phyloP scores from a whole-genome alignment of 1,140 invertebrate species.

The Solenopsis invicta region DNA sequence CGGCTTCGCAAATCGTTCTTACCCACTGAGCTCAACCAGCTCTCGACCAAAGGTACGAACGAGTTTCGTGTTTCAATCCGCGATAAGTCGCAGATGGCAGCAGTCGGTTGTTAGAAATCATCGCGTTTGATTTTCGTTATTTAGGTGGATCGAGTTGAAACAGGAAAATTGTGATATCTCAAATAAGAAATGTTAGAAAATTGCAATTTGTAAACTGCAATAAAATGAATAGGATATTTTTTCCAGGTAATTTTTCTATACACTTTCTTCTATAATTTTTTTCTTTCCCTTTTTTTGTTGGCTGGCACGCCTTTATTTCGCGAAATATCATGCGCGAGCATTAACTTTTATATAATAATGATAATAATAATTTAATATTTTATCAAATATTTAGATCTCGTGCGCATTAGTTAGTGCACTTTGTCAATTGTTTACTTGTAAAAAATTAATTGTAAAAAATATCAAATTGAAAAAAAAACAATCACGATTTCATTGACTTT shows the following conservation, averaged over 20 bases:
- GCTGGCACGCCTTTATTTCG: not conserved
- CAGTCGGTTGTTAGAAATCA: conserved; percentile 68
- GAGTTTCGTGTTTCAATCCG: conserved; percentile 30
- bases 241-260: not conserved
- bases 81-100: conserved; percentile 82
- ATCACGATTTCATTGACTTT: not conserved
- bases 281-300: not conserved
- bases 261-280: not conserved
- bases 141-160: not conserved
- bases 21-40: conserved; percentile 67
- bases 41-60: conserved; percentile 61
- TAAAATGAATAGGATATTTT: not conserved
- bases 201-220: not conserved
- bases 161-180: not conserved
- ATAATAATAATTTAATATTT: too few species aligned
- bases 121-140: conserved; percentile 10
- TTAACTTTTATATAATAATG: too few species aligned
- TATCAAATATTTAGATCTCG: not conserved
- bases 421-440: conserved; percentile 18
- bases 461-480: conserved; percentile 18
- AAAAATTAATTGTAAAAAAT: conserved; percentile 36
- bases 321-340: not conserved
- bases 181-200: not conserved
- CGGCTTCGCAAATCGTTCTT: conserved; percentile 62
- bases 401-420: not conserved